A percentile compares a stretch with the other conserved stretches of the same genome.
Conservation (phyloP, 2,113 vertebrate species). For the Heterochromis multidens region DNA sequence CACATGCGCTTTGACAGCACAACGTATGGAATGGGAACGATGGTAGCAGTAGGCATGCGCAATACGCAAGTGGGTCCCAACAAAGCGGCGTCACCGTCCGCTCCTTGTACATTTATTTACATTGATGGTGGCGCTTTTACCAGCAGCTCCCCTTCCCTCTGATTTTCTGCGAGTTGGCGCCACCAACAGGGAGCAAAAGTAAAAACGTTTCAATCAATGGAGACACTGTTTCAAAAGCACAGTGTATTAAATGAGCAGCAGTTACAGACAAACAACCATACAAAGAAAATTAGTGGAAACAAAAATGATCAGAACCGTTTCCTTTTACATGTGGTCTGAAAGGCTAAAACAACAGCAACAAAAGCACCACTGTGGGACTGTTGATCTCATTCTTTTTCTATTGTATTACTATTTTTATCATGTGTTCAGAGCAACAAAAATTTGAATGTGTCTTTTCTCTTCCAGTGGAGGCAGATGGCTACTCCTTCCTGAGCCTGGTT, state of each 20-base stretch:
- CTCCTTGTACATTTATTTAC: neutral
- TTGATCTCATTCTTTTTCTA: neutral
- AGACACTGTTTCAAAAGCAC: neutral
- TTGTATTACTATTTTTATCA: neutral
- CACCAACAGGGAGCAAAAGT: neutral
- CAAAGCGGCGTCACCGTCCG: rapidly evolving
- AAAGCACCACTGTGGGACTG: neutral
- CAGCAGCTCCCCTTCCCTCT: neutral
- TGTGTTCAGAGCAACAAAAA: too few species aligned
- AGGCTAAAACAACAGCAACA: neutral
- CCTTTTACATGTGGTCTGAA: neutral
- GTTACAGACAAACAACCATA: neutral
- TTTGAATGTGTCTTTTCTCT: too few species aligned
- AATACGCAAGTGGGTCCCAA: rapidly evolving
- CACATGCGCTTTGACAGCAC: neutral
- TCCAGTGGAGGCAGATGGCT: too few species aligned
- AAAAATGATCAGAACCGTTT: neutral
- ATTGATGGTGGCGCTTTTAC: neutral
- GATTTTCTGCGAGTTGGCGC: conserved; percentile 6
- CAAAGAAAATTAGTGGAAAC: neutral
- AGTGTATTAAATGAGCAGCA: neutral
- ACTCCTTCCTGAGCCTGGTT: neutral
- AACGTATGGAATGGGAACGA: rapidly evolving
- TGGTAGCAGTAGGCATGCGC: conserved; percentile 21
- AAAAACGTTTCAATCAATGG: neutral